Percentiles rank a stretch among this genome's conserved stretches.
Evolutionary conservation across 2,113 vertebrate species (phyloP).

Genomic region (Corythaixoides concolor): DNA sequence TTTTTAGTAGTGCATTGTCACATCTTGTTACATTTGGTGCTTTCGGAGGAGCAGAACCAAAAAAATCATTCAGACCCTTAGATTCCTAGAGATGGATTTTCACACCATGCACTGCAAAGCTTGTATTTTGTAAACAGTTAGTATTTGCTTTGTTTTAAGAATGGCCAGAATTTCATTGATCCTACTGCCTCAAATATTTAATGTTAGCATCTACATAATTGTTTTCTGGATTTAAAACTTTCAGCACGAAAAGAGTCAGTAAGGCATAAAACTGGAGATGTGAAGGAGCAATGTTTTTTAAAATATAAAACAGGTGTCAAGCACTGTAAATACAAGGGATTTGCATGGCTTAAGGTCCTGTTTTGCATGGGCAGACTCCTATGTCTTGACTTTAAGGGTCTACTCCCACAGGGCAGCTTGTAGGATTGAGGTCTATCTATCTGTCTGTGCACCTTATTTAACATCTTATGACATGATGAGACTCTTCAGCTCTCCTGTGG

Average conservation of each 20-base stretch:
- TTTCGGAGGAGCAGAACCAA: not conserved
- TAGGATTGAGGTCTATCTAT: constrained; percentile 41
- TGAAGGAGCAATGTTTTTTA: not conserved
- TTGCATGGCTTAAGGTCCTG: not conserved
- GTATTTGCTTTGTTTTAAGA: not conserved
- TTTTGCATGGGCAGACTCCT: constrained; percentile 8
- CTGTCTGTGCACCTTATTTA: constrained; percentile 36
- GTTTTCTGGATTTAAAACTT: not conserved
- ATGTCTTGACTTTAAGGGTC: not conserved
- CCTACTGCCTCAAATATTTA: not conserved
- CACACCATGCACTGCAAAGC: not conserved
- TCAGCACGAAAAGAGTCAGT: not conserved
- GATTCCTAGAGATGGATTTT: not conserved
- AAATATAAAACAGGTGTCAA: not conserved
- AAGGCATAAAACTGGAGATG: not conserved
- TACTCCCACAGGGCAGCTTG: constrained; percentile 4
- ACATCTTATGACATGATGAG: constrained; percentile 16
- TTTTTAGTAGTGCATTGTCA: not conserved
- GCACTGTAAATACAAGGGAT: not conserved
- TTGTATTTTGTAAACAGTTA: not conserved
- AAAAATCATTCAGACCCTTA: not conserved
- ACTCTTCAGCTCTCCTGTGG: constrained; percentile 9
- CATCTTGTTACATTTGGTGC: not conserved
- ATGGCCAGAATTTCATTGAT: not conserved
- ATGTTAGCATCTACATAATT: not conserved